Evolutionary conservation across 37 sponge, comb jelly and placozoan species (phyloP), one percentile per base, ranked within the genome.

Genomic region (Beroe ovata): DNA sequence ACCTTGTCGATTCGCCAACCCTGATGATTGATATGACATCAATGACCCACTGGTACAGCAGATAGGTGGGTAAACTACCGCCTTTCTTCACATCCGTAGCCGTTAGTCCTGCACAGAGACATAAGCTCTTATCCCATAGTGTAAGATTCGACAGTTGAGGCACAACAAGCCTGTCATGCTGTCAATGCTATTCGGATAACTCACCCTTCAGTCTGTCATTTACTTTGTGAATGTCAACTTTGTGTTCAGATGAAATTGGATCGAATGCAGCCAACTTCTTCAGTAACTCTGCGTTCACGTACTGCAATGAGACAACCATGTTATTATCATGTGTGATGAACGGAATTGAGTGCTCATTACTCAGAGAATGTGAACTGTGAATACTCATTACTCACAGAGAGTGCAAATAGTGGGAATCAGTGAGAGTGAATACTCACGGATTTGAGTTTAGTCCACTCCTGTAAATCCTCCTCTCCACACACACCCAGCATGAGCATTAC

Each of bases 151-250:
- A n/a, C n/a, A n/a, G n/a, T n/a, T n/a, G n/a, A n/a, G n/a, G n/a
- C n/a, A n/a, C n/a, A n/a, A n/a, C n/a, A n/a, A n/a, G n/a, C n/a
- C n/a, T n/a, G n/a, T n/a, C n/a, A n/a, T n/a, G n/a, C n/a, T n/a
- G n/a, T n/a, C n/a, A n/a, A n/a, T n/a, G n/a, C n/a, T n/a, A n/a
- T n/a, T n/a, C n/a, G n/a, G n/a, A n/a, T n/a, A n/a, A n/a, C n/a
- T 18, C 34, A 66, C 69, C 84, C 25, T 77, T 77, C 1, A 77
- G 84, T 41, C 84, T 42, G 84, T 77, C 84, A 25, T 77, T 77
- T 2, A 36, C 84, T 42, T 77, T 77, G 47, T 77, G 84, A n/a
- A 77, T 77, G 29, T 77, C 84, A 41, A 77, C 54, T 42, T 77
- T 77, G n/a, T n/a, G 25, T 20, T 77, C 84, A 19, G 26, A 32